Base-by-base conservation (phyloP, 2,797 vertebrate genomes). In the Muscicapa striata region DNA sequence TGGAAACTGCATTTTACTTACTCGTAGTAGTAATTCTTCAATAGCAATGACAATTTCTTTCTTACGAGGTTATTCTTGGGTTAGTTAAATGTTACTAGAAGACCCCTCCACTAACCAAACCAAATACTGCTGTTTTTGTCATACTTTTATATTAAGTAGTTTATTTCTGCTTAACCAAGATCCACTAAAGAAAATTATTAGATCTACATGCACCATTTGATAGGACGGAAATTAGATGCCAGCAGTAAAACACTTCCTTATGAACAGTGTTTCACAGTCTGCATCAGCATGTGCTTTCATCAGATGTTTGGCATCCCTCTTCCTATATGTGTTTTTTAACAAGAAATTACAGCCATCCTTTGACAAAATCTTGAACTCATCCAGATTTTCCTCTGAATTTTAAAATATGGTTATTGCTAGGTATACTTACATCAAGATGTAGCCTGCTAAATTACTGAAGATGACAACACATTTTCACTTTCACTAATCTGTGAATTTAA, bases 211-310 rank as follows among this genome's bases (percentile, higher is more conserved):
- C 80, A 79, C 87, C 52, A 72, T 94, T 96, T 95, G 91, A 74
- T 67, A 75, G 16, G 73, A 75, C 13, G 94, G 64, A 96, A 96
- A 90, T 90, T 40, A 94, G 94, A 77, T 80, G 41, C 68, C 52
- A 91, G 27, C 38, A 75, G 86, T 59, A 90, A 84, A 94, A 89
- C 22, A 74, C 64, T 93, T 95, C 89, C 78, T 74, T 84, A 90
- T 26, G n/a, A 94, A 49, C 66, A 61, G 21, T 48, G 84, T 92
- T 95, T 95, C 55, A 80, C 59, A 92, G 73, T 81, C 85, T 94
- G 36, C 52, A 41, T 95, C 14, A 58, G 57, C 49, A 77, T 68
- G 66, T 96, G 49, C 51, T 95, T 96, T 87, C 83, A 83, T 40
- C 79, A 93, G 63, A 43, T 76, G 34, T 89, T 80, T 96, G 40